Evolutionary conservation across 92 coral and sea anemone species (phyloP).

Genomic region (Zoanthus solanderi): DNA sequence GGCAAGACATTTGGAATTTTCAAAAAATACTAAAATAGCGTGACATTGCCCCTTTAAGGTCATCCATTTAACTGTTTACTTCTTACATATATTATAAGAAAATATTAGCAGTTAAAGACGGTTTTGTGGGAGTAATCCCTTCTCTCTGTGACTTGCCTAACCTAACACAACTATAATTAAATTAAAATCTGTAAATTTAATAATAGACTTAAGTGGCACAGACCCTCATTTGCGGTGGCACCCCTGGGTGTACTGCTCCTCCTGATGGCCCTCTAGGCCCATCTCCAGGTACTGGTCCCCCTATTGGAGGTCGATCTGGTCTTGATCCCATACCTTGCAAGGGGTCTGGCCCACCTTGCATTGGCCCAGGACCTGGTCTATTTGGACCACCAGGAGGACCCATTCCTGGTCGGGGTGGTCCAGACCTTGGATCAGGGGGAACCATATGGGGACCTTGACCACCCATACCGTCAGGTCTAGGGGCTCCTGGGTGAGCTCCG

Average conservation of each 20-base stretch:
- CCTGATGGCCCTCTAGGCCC: constrained; percentile 46
- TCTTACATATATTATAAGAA: too few species aligned
- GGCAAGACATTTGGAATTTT: too few species aligned
- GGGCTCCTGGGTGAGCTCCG: constrained; percentile 37
- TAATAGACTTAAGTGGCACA: not conserved
- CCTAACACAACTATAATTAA: too few species aligned
- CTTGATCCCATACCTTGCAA: constrained; percentile 46
- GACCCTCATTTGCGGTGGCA: constrained; percentile 34
- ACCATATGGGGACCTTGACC: constrained; percentile 42
- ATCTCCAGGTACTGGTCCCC: constrained; percentile 34
- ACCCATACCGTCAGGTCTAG: constrained; percentile 36
- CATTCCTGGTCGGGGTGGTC: constrained; percentile 45
- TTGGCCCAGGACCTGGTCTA: constrained; percentile 38
- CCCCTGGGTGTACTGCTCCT: constrained; percentile 20
- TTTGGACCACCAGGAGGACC: constrained; percentile 45
- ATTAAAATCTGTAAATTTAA: too few species aligned
- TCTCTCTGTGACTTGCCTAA: too few species aligned
- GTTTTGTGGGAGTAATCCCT: too few species aligned
- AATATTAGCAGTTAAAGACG: too few species aligned
- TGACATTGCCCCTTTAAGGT: too few species aligned
- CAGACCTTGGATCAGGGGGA: constrained; percentile 44
- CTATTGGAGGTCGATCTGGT: constrained; percentile 48
- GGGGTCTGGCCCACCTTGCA: constrained; percentile 16
- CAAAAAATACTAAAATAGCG: too few species aligned
- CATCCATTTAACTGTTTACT: too few species aligned